These are phyloP conservation scores for Sepiola atlantica DNA, from an alignment of 2,888 invertebrate species.

Conservation along the genomic window DNA sequence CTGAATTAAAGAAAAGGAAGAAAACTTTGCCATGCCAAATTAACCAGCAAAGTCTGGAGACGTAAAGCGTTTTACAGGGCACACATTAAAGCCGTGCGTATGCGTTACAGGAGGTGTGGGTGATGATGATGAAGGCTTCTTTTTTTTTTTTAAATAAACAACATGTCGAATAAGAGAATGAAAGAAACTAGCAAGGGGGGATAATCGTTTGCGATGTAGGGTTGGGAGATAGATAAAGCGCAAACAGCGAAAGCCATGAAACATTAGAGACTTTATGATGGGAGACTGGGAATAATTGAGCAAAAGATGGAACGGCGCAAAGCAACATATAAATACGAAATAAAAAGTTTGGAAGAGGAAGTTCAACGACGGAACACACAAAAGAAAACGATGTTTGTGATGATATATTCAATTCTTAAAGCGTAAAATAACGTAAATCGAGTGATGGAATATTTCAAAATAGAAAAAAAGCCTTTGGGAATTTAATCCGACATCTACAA, in stretches of 20 bases:
- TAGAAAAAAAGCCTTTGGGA: background rate
- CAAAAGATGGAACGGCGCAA: background rate
- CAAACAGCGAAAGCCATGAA: background rate
- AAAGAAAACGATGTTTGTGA: background rate
- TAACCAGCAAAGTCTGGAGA: background rate
- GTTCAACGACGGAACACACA: background rate
- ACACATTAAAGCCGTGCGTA: background rate
- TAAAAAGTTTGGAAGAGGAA: background rate
- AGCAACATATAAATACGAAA: background rate
- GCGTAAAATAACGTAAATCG: background rate
- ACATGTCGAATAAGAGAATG: background rate
- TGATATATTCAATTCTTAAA: background rate
- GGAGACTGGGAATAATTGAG: background rate
- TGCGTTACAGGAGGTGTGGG: background rate
- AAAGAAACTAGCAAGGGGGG: background rate
- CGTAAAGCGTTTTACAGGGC: slow-evolving; percentile 8
- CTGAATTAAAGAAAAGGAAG: background rate
- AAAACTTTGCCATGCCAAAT: slow-evolving; percentile 20
- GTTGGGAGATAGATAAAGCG: background rate
- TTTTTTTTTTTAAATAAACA: background rate
- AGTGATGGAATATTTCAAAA: background rate
- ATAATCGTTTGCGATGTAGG: background rate
- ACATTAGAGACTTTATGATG: background rate
- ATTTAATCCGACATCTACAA: too few species aligned
- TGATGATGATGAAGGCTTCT: background rate